Evolutionary conservation across 1,140 invertebrate species (phyloP), one percentile per base, ranked within the genome.

Genomic region (Thalassaphorura encarpata): DNA sequence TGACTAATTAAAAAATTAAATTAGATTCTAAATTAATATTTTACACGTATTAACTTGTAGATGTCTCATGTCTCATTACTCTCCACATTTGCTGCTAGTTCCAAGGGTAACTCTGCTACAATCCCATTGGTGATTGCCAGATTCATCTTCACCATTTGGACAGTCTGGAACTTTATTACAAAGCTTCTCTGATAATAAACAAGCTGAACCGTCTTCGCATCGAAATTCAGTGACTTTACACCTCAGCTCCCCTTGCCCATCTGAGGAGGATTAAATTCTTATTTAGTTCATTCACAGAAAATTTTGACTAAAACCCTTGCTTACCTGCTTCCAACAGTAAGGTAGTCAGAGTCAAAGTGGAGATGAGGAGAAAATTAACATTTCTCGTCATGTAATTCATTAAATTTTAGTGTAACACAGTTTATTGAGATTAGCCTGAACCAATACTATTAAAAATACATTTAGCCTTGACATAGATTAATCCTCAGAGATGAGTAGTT

Each of bases 91-190:
- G 19, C 5, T 19, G 6, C 42, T 16, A 16, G 42, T 36, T n/a
- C 33, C 33, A 11, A 36, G n/a, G n/a, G 40, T 13, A 18, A 53
- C n/a, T 28, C 31, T 53, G 36, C 13, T 26, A 41, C 49, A 58
- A 18, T 58, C 56, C 49, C 49, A 58, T 11, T 54, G 52, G 6
- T 16, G 18, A 2, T 8, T n/a, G 13, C 52, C 52, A 19, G 11
- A 36, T 29, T 62, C 60, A 26, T 62, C 60, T 36, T 62, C 60
- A 19, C 60, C 60, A 11, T 52, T 24, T n/a, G 52, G 55, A 42
- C 60, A 62, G 27, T 62, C 60, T 58, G 26, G 21, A 15, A 53
- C 23, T 6, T 52, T 56, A 48, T 62, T 58, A 36, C 60, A 62
- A 3, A 62, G 40, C 42, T 62, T 62, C 36, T 62, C 60, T 1